phyloP scores from a whole-genome alignment of 2,797 vertebrate species.

The Orestias chungarensis region DNA sequence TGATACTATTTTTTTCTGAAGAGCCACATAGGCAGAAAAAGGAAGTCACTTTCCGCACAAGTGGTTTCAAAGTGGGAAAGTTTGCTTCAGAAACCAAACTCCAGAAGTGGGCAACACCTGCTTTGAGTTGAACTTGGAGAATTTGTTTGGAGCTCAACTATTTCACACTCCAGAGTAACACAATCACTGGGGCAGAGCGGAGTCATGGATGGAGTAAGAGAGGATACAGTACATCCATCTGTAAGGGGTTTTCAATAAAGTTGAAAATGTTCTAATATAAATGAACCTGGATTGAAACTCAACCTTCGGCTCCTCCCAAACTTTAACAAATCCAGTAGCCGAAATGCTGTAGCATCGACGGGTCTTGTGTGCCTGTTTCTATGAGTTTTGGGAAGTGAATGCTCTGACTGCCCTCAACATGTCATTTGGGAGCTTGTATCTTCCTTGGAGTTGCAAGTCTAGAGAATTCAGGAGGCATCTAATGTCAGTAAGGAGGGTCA shows the following conservation, averaged over 20 bases:
- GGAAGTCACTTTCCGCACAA: slow-evolving; percentile 3
- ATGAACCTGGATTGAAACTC: slow-evolving; percentile 2
- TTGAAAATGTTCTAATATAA: neutral
- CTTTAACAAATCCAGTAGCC: slow-evolving; percentile 2
- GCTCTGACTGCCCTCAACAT: slow-evolving; percentile 6
- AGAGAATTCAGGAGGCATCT: no score
- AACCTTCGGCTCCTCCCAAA: slow-evolving; percentile 5
- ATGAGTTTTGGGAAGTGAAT: slow-evolving; percentile 25
- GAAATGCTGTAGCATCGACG: slow-evolving; percentile 15
- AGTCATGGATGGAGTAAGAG: neutral
- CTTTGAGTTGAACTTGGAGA: neutral
- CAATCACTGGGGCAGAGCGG: neutral
- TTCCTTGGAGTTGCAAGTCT: slow-evolving; percentile 36
- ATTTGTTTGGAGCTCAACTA: slow-evolving; percentile 7
- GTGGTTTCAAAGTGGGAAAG: slow-evolving; percentile 13
- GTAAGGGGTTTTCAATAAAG: slow-evolving; percentile 3
- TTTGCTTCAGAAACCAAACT: slow-evolving; percentile 14
- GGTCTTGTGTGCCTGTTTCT: slow-evolving; percentile 12
- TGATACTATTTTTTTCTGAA: no score
- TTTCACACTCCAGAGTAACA: slow-evolving; percentile 11
- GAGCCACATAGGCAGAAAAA: no score
- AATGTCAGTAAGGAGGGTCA: no score
- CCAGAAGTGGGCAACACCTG: neutral
- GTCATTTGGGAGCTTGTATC: slow-evolving; percentile 6
- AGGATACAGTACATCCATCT: neutral